Evolutionary conservation across 2,113 vertebrate genomes (phyloP).

Genomic region (Channa argus): DNA sequence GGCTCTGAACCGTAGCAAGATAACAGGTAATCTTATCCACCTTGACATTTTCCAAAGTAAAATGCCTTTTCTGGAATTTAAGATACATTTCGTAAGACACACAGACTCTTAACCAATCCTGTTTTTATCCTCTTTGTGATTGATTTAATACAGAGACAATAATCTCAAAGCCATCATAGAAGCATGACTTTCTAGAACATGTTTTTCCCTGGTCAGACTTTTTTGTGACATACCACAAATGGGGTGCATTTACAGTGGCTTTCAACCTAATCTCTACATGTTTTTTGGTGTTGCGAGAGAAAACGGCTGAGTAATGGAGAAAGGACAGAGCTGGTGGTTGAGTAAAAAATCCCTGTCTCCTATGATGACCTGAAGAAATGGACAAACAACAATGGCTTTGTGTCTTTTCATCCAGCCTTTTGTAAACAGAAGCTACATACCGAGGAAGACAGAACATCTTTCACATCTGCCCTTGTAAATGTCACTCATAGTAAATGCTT

Average conservation of each 20-base stretch:
- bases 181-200: slow-evolving; percentile 12
- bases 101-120: slow-evolving; percentile 3
- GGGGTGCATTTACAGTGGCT: slow-evolving; percentile 31
- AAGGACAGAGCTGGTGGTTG: slow-evolving; percentile 8
- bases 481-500: slow-evolving; percentile 19
- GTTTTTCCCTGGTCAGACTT: slow-evolving; percentile 9
- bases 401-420: neutral
- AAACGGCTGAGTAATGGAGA: neutral
- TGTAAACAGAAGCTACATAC: neutral
- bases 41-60: slow-evolving; percentile 63
- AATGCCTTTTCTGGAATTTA: slow-evolving; percentile 69
- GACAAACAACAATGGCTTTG: neutral
- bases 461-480: slow-evolving; percentile 1
- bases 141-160: slow-evolving; percentile 36
- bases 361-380: slow-evolving; percentile 9
- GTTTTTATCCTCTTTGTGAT: slow-evolving; percentile 35
- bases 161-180: neutral
- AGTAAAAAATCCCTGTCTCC: slow-evolving; percentile 12
- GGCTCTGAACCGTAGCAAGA: slow-evolving; percentile 44
- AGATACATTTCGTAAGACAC: slow-evolving; percentile 47
- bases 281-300: neutral
- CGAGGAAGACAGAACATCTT: neutral
- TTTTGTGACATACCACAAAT: slow-evolving; percentile 23
- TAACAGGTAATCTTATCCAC: slow-evolving; percentile 64
- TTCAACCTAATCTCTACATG: slow-evolving; percentile 14